Evolutionary conservation across 1,140 invertebrate genomes (phyloP), one percentile per base, ranked within the genome.

Genomic region (Zaprionus kolodkinae): DNA sequence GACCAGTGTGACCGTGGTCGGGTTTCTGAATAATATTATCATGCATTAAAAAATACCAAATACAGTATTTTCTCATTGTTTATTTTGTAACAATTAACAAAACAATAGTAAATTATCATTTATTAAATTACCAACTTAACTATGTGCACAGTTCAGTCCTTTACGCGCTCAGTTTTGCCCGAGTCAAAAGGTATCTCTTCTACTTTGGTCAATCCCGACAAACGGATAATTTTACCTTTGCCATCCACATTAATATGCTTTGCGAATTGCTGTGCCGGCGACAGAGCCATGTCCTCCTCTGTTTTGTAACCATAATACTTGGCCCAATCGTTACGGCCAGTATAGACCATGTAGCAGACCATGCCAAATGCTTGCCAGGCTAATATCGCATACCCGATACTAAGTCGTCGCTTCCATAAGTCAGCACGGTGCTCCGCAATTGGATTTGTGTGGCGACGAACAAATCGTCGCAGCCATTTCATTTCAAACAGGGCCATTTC

Each of bases 301-400:
- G 93, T 83, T 90, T 95, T 95, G 10, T 95, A 87, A 33, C 95
- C 95, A 91, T 95, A 94, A 76, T 94, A 94, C 73, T 94, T 93
- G 6, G 95, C 95, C 95, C 94, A 95, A 88, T 95, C 94, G 3
- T 90, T 92, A 81, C 94, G 94, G 0, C 95, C 95, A 40, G 93
- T 93, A 59, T 92, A 94, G 10, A 93, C 84, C 81, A 92, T 93
- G 73, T 95, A 95, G 33, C 93, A 63, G 6, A 95, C 94, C 25
- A 95, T 79, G 11, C 94, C 95, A 79, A 96, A 94, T 0, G 94
- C 94, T 93, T 95, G 95, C 94, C 95, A 95, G 12, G 94, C 94
- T 12, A 95, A 33, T 52, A 95, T 75, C 11, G 93, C 93, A 87
- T 96, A 96, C 0, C 90, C 88, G 54, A 95, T 74, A 68, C 95